Evolutionary conservation across 2,113 vertebrate genomes (phyloP).

Genomic region (Cyrtonyx montezumae): DNA sequence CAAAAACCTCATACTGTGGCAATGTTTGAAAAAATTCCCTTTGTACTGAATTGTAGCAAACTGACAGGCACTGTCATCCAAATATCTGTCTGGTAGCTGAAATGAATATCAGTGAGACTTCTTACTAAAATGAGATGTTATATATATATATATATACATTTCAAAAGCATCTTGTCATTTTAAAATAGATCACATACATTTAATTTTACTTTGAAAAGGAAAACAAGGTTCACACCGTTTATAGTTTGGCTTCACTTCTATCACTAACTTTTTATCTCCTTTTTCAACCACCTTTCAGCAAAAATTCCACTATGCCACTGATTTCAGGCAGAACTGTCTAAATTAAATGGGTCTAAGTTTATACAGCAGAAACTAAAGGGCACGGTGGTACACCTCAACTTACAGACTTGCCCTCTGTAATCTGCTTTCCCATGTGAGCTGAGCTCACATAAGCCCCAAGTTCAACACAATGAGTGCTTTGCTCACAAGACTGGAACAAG

Average conservation of each 20-base stretch:
- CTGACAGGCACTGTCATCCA: not conserved
- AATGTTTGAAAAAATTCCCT: not conserved
- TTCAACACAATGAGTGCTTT: not conserved
- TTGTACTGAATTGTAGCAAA: not conserved
- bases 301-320: not conserved
- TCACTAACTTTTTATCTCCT: not conserved
- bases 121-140: not conserved
- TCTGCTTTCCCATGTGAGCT: not conserved
- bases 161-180: not conserved
- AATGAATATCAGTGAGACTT: constrained; percentile 11
- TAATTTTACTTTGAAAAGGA: not conserved
- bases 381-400: not conserved
- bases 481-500: not conserved
- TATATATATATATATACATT: not conserved
- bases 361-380: not conserved
- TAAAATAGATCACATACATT: not conserved
- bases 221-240: constrained; percentile 1
- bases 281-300: not conserved
- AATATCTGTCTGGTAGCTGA: not conserved
- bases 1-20: not conserved
- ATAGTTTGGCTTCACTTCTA: not conserved
- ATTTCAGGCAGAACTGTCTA: not conserved
- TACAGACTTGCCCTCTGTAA: not conserved
- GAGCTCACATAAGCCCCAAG: not conserved
- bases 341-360: not conserved